Conservation (phyloP, 2,113 vertebrate species). For the Halcyon senegalensis region DNA sequence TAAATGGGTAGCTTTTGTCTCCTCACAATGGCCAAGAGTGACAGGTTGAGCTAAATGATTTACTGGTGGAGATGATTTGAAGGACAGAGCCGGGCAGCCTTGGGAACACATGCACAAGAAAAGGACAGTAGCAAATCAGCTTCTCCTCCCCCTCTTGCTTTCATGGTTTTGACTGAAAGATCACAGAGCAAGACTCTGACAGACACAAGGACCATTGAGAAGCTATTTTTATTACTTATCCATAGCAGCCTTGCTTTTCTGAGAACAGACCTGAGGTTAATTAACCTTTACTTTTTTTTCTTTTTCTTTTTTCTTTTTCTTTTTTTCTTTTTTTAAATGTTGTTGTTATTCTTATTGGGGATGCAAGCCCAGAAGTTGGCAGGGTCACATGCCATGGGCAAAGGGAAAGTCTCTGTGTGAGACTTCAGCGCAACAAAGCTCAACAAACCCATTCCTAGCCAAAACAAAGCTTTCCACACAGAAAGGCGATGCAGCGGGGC, state of each 20-base stretch:
- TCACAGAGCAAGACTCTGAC: slow-evolving; percentile 48
- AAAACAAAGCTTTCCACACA: slow-evolving; percentile 44
- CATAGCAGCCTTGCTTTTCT: slow-evolving; percentile 46
- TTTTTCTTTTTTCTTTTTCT: too few species aligned
- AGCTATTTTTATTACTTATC: slow-evolving; percentile 65
- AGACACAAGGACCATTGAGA: slow-evolving; percentile 62
- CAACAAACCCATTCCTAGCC: neutral
- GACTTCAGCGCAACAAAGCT: neutral
- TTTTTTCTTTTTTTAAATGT: neutral
- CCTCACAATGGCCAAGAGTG: slow-evolving; percentile 64
- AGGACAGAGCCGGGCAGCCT: slow-evolving; percentile 64
- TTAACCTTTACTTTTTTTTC: slow-evolving; percentile 31
- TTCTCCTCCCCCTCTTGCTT: slow-evolving; percentile 17
- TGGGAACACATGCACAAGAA: slow-evolving; percentile 60
- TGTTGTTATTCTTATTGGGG: neutral
- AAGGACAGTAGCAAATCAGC: slow-evolving; percentile 46
- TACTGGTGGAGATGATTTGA: slow-evolving; percentile 73
- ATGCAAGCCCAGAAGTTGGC: neutral
- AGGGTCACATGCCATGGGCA: slow-evolving; percentile 19
- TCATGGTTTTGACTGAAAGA: slow-evolving; percentile 66
- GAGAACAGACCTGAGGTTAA: slow-evolving; percentile 59
- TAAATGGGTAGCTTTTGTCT: slow-evolving; percentile 76
- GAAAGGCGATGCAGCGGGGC: neutral
- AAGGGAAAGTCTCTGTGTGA: slow-evolving; percentile 28
- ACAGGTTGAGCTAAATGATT: slow-evolving; percentile 73